Evolutionary conservation across 2,797 vertebrate species (phyloP), one percentile per base, ranked within the genome.

Genomic region (Crenichthys baileyi): DNA sequence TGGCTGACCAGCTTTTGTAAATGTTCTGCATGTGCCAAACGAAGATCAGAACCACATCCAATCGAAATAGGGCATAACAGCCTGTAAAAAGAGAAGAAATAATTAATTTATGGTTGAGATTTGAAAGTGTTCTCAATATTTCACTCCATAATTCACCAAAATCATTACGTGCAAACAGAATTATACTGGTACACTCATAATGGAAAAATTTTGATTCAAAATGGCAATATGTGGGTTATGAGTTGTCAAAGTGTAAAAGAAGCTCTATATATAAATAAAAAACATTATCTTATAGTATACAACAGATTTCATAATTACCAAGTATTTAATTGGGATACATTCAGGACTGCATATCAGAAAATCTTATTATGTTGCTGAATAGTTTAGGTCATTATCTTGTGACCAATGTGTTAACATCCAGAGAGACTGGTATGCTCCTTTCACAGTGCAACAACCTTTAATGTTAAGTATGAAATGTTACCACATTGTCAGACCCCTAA

Each of bases 401-500:
- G 0, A 39, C n/a, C 5, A 48, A 44, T 51, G 15, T 18, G 22
- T 61, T 41, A 20, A 1, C 13, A 70, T 75, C 72, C 51, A 61
- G 18, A 72, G 79, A 36, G 51, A 83, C 77, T 81, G 72, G 88
- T 85, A 83, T 77, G 78, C 82, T 79, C 79, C 77, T 72, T 48
- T 73, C 85, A 63, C 74, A 74, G 70, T 67, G 31, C 85, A 63
- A 58, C 72, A 58, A 84, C 76, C 79, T 84, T 90, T 91, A 91
- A 88, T 88, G 90, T 88, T 77, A 82, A 83, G 83, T 80, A 89
- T 89, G 88, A 92, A 88, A 90, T 79, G 81, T 90, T 87, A 90
- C 90, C 73, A 84, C 77, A 77, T 85, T 73, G 86, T 80, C 70
- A 16, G 70, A 81, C 81, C 85, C 88, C 85, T 94, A 93, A 95